These are phyloP conservation scores for Petrolisthes cinctipes DNA, from an alignment of 2,888 invertebrate species.

Conservation along the genomic window DNA sequence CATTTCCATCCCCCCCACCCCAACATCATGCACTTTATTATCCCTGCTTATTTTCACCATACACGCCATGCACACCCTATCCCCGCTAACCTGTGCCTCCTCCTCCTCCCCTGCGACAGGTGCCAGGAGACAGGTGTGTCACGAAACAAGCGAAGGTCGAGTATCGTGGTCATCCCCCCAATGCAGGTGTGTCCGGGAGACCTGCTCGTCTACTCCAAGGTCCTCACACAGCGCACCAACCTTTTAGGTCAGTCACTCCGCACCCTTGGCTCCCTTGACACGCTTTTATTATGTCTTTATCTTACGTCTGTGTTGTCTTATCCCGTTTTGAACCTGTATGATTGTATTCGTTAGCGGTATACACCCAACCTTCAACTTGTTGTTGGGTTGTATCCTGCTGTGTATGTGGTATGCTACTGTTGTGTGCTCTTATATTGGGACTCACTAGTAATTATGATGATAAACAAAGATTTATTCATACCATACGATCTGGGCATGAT, in stretches of 20 bases:
- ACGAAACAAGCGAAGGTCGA: conserved; percentile 68
- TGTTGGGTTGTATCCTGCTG: too few relatives aligned
- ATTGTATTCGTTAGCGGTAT: too few relatives aligned
- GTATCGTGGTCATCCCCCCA: conserved; percentile 72
- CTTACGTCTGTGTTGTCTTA: neutral
- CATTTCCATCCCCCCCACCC: neutral
- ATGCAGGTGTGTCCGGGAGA: conserved; percentile 72
- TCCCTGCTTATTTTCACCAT: neutral
- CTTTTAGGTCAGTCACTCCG: conserved; percentile 51
- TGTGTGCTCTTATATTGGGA: too few relatives aligned
- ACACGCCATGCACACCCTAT: neutral
- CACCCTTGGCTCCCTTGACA: neutral
- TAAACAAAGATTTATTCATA: too few relatives aligned
- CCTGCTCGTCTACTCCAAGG: conserved; percentile 71
- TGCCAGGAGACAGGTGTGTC: conserved; percentile 52
- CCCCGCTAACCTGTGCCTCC: too few relatives aligned
- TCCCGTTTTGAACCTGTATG: neutral
- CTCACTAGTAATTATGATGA: too few relatives aligned
- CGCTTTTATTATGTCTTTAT: neutral
- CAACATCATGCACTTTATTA: neutral
- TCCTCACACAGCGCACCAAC: conserved; percentile 69
- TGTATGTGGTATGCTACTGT: too few relatives aligned
- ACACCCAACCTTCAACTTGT: too few relatives aligned
- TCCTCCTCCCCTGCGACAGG: conserved; percentile 26
- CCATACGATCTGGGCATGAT: too few relatives aligned